Conservation (phyloP, 2,797 vertebrate genomes). For the Malurus leucopterus region DNA sequence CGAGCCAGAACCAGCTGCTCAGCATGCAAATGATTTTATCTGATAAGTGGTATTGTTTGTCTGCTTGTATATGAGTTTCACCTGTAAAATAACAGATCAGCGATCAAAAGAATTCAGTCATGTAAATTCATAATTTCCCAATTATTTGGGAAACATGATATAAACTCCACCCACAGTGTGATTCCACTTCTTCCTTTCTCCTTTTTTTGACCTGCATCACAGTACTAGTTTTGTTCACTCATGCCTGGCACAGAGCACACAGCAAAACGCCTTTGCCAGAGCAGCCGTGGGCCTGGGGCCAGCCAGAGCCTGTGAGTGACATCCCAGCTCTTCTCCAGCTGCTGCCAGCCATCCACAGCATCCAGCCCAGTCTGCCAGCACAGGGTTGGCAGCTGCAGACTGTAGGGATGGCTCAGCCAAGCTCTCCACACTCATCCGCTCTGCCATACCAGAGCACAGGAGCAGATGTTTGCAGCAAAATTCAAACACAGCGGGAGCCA, state of each 20-base stretch:
- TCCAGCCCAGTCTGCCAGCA: neutral
- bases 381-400: neutral
- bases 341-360: neutral
- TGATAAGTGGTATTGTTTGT: neutral
- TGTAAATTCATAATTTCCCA: neutral
- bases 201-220: neutral
- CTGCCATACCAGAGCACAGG: neutral
- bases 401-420: neutral
- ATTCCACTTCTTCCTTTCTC: neutral
- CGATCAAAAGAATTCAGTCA: neutral
- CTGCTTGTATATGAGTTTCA: neutral
- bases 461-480: neutral
- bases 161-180: neutral
- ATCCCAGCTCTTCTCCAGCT: neutral
- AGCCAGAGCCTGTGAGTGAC: neutral
- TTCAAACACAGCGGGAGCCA: neutral
- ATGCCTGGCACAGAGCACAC: neutral
- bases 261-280: rapidly evolving
- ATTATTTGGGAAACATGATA: neutral
- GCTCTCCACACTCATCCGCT: rapidly evolving
- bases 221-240: neutral
- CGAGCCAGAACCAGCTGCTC: neutral
- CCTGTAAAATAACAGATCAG: neutral
- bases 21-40: neutral
- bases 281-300: neutral